These are phyloP conservation scores for Argyresthia albistria DNA, from an alignment of 2,888 invertebrate species.

Conservation along the genomic window DNA sequence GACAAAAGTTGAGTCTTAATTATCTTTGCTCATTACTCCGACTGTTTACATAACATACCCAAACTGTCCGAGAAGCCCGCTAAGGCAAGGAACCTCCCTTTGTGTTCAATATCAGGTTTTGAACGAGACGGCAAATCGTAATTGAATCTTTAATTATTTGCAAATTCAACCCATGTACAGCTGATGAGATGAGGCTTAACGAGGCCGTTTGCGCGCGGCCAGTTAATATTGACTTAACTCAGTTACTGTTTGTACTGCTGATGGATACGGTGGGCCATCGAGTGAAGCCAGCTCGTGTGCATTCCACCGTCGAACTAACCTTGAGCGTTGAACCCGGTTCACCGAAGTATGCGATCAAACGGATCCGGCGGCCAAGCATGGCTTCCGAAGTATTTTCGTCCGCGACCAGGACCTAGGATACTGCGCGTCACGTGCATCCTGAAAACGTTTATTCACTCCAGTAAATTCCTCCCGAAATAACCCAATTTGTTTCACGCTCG, in stretches of 20 bases:
- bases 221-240: constrained; percentile 44
- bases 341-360: constrained; percentile 37
- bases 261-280: constrained; percentile 39
- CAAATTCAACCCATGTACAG: constrained; percentile 23
- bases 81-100: constrained; percentile 9
- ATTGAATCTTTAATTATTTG: constrained; percentile 12
- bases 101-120: constrained; percentile 11
- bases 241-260: constrained; percentile 49
- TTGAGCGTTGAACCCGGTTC: constrained; percentile 38
- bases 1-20: background rate
- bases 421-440: constrained; percentile 40
- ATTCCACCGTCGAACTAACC: constrained; percentile 42
- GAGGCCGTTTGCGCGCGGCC: constrained; percentile 10
- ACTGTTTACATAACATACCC: background rate
- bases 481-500: background rate
- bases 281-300: constrained; percentile 31
- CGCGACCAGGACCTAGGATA: constrained; percentile 39
- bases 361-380: constrained; percentile 30
- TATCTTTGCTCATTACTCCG: background rate
- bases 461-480: background rate
- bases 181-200: background rate
- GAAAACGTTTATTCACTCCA: constrained; percentile 11
- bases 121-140: constrained; percentile 11
- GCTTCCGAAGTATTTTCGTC: constrained; percentile 55
- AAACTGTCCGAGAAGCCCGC: background rate